Conservation (phyloP, 2,113 vertebrate genomes). For the Hypocryptadius cinnamomeus region DNA sequence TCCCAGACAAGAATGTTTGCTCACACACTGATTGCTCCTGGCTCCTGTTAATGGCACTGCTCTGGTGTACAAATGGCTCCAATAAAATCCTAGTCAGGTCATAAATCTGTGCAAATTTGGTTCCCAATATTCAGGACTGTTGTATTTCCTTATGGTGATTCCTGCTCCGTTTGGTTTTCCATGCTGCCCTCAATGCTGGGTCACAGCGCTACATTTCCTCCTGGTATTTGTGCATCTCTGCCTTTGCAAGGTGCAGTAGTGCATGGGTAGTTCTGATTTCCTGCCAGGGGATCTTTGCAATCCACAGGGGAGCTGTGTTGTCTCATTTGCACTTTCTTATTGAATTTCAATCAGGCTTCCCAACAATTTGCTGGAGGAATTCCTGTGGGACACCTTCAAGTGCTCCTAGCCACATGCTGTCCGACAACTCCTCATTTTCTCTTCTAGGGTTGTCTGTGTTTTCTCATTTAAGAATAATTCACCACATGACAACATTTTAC, state of each 20-base stretch:
- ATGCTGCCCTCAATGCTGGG: fast-evolving
- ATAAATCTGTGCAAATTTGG: background rate
- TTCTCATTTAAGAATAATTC: slow-evolving; percentile 19
- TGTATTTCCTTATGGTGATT: background rate
- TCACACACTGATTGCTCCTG: fast-evolving
- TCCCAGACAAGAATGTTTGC: background rate
- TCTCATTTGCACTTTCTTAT: slow-evolving; percentile 36
- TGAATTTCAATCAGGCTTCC: slow-evolving; percentile 43
- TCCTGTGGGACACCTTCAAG: background rate
- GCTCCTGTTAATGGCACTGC: background rate
- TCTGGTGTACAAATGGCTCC: background rate
- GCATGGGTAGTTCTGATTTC: background rate
- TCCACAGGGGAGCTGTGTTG: background rate
- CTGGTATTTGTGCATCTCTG: background rate
- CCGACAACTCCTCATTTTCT: slow-evolving; percentile 4
- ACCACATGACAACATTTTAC: slow-evolving; percentile 5
- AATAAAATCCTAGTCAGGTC: background rate
- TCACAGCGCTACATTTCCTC: background rate
- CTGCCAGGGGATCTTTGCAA: background rate
- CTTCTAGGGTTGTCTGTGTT: background rate
- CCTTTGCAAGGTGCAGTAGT: background rate
- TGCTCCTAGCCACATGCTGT: background rate
- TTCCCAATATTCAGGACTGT: background rate
- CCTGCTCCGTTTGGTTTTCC: background rate
- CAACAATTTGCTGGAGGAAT: slow-evolving; percentile 10